A percentile compares a stretch with the other conserved stretches of the same genome.
Conservation (phyloP, 1,140 invertebrate species). For the Drusus annulatus region DNA sequence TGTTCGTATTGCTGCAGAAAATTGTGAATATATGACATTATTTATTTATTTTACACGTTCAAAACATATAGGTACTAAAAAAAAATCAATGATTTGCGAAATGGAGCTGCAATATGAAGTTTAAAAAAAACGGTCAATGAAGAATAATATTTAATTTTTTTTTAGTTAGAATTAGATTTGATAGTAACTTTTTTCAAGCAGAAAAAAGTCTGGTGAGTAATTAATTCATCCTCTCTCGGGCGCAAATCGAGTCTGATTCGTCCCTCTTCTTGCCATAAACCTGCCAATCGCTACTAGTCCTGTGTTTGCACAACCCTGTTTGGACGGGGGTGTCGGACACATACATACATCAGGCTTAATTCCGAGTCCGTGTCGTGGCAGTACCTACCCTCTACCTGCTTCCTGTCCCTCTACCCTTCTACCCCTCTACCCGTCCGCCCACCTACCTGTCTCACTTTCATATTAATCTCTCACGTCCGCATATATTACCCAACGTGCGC, state of each 20-base stretch:
- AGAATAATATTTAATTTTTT: too few species aligned
- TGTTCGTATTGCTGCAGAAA: too few species aligned
- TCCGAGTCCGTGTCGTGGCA: slow-evolving; percentile 48
- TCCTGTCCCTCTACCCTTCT: too few species aligned
- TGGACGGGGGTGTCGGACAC: slow-evolving; percentile 27
- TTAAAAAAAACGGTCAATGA: too few species aligned
- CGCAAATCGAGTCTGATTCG: neutral
- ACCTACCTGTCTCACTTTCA: slow-evolving; percentile 52
- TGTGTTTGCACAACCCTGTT: slow-evolving; percentile 40
- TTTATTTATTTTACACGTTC: too few species aligned
- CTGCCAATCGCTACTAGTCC: slow-evolving; percentile 48
- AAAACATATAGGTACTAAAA: too few species aligned
- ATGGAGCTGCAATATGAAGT: too few species aligned
- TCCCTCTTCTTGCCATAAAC: slow-evolving; percentile 40
- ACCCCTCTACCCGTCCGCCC: neutral
- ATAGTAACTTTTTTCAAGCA: too few species aligned
- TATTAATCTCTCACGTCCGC: slow-evolving; percentile 56
- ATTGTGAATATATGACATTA: too few species aligned
- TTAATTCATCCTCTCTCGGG: neutral
- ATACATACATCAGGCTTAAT: slow-evolving; percentile 54
- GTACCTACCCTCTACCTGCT: neutral
- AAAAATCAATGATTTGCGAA: too few species aligned
- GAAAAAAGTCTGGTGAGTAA: too few species aligned
- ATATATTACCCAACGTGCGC: slow-evolving; percentile 51
- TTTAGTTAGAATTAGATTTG: too few species aligned